A percentile compares a stretch with the other conserved stretches of the same genome.
Evolutionary conservation across 2,797 vertebrate species (phyloP).

Genomic region (Myripristis jacobus): DNA sequence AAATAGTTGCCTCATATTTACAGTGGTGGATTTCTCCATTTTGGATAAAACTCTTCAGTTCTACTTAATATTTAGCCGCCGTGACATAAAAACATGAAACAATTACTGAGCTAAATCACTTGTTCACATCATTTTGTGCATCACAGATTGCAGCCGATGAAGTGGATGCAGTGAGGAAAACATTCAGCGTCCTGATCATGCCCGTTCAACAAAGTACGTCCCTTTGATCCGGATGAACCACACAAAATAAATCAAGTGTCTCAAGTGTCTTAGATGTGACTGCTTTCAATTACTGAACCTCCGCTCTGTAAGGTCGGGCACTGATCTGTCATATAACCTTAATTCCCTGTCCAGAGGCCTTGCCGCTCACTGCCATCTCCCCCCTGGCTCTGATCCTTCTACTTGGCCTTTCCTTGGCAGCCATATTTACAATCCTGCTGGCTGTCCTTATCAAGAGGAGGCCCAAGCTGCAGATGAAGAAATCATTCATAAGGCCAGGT

Average conservation of each 20-base stretch:
- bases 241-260: background rate
- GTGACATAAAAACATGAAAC: background rate
- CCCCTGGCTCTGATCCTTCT: constrained; percentile 66
- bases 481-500: constrained; percentile 61
- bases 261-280: background rate
- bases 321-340: background rate
- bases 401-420: constrained; percentile 49
- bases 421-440: constrained; percentile 48
- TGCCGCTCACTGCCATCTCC: background rate
- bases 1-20: background rate
- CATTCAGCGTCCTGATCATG: constrained; percentile 73
- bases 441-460: constrained; percentile 56
- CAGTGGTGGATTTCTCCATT: background rate
- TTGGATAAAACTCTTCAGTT: background rate
- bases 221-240: background rate
- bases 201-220: constrained; percentile 64
- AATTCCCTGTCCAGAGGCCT: constrained; percentile 41
- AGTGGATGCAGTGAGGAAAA: constrained; percentile 82
- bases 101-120: background rate
- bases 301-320: background rate
- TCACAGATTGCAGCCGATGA: constrained; percentile 82
- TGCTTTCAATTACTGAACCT: background rate
- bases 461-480: constrained; percentile 33
- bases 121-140: constrained; percentile 5
- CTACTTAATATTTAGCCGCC: background rate